Conservation (phyloP, 2,113 vertebrate genomes). For the Rhinopomastus cyanomelas region DNA sequence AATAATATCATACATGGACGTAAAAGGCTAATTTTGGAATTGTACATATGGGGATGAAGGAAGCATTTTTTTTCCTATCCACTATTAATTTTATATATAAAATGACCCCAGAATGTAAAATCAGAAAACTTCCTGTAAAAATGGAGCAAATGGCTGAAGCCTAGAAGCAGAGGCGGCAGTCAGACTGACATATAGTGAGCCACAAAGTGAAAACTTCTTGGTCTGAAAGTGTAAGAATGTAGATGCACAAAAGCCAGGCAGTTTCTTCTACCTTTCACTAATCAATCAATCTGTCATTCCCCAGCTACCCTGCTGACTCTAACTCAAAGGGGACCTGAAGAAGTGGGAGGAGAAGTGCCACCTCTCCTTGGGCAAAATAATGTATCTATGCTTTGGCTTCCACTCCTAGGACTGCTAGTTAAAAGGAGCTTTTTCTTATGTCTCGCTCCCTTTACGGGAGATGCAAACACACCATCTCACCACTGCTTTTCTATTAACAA, state of each 20-base stretch:
- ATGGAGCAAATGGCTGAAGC: neutral
- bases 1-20: neutral
- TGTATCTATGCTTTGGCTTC: neutral
- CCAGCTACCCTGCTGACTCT: neutral
- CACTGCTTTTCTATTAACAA: neutral
- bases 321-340: neutral
- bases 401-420: neutral
- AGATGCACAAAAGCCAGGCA: neutral
- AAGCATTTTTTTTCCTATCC: neutral
- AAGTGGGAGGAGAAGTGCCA: neutral
- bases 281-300: neutral
- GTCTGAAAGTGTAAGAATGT: neutral
- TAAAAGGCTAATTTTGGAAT: neutral
- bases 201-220: fast-evolving
- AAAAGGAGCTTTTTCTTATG: neutral
- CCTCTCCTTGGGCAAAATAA: neutral
- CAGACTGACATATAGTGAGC: neutral
- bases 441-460: neutral
- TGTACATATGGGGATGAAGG: neutral
- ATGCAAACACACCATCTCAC: neutral
- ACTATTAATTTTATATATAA: neutral
- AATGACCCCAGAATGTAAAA: neutral
- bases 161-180: neutral
- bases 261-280: neutral
- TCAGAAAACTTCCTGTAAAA: neutral